Base-by-base conservation (phyloP, 2,888 invertebrate species). In the Dorcus parallelipipedus region DNA sequence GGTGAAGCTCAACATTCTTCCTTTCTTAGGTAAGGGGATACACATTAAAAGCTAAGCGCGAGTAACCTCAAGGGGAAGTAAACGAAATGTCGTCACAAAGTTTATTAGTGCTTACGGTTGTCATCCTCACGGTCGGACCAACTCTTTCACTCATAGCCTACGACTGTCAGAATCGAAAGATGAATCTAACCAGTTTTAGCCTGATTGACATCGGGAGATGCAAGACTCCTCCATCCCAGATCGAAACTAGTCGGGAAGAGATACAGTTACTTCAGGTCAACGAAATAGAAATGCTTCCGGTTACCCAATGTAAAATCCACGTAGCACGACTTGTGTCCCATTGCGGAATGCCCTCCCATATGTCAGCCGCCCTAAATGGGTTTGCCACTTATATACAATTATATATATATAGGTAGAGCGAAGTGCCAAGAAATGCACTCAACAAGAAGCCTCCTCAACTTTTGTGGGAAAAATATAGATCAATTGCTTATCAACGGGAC, bases 261-360 rank as follows among this genome's bases (percentile, higher is more conserved):
- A 26, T 52, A 9, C 52, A 53, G 10, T n/a, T 53, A 6, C 42
- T 53, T 5, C 45, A 53, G 20, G 20, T 20, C 3, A 20, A 20
- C 3, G 20, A 20, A 20, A 20, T 20, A 20, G 20, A 20, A 3
- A 17, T 45, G 45, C 33, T 53, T 9, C 41, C 53, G 1, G 43
- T 45, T 2, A 3, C 42, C 3, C 53, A 53, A 43, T 53, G 53
- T 38, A 53, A 53, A 33, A 53, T 53, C 5, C 53, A 53, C 53
- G 38, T 53, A n/a, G 26, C 45, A 9, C 23, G 53, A 20, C 9
- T 41, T 6, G 17, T 52, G 9, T 40, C 33, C 17, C 38, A 45
- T 33, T 53, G 53, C 9, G 53, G 53, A 1, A 53, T 53, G 53
- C 53, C 47, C 23, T 53, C 53, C 2, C 53, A 53, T 45, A 23